Evolutionary conservation across 2,113 vertebrate genomes (phyloP).

Genomic region (Calidris pugnax): DNA sequence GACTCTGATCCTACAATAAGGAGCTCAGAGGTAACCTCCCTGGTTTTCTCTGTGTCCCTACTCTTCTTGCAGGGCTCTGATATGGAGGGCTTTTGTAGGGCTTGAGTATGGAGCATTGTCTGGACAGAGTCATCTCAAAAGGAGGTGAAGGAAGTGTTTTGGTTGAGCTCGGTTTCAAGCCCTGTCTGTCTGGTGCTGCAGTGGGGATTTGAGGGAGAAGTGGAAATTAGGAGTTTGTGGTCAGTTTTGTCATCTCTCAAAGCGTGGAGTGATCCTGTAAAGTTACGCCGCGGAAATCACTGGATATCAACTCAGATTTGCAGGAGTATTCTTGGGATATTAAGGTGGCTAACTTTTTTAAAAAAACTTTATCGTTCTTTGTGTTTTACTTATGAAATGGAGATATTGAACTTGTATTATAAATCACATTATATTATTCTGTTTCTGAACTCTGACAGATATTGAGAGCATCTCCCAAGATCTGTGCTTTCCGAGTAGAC

Average conservation of each 20-base stretch:
- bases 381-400: background rate
- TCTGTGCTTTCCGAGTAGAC: background rate
- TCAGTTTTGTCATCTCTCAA: background rate
- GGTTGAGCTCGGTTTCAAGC: background rate
- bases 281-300: background rate
- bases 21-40: rapidly evolving
- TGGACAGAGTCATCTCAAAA: background rate
- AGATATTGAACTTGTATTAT: background rate
- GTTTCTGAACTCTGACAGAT: background rate
- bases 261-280: background rate
- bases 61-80: background rate
- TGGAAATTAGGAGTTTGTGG: background rate
- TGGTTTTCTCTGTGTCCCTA: rapidly evolving
- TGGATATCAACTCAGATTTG: background rate
- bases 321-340: background rate
- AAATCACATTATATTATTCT: background rate
- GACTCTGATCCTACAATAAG: background rate
- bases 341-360: background rate
- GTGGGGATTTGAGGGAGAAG: background rate
- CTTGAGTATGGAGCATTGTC: background rate
- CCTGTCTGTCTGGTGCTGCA: background rate
- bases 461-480: background rate
- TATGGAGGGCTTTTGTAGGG: rapidly evolving
- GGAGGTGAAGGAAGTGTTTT: background rate
- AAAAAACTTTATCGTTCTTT: background rate